Percentiles rank a stretch among this genome's conserved stretches.
phyloP scores from a whole-genome alignment of 2,113 vertebrate species.

The Limnothrissa miodon region DNA sequence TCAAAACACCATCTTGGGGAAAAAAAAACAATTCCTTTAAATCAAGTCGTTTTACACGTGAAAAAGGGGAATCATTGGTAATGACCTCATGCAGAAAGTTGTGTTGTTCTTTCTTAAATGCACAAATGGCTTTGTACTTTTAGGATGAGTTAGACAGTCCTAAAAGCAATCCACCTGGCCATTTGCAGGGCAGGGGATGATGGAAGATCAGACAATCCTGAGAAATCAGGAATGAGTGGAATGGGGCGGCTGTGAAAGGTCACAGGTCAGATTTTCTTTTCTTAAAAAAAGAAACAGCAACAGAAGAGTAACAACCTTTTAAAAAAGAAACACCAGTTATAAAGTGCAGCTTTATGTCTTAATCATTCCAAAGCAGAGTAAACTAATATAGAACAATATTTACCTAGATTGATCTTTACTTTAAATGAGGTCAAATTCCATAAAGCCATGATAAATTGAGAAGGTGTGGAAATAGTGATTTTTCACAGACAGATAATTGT shows the following conservation, averaged over 20 bases:
- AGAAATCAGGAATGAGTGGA: constrained; percentile 43
- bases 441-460: too few relatives aligned
- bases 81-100: too few relatives aligned
- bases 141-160: neutral
- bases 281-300: neutral
- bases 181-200: constrained; percentile 37
- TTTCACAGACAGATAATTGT: too few relatives aligned
- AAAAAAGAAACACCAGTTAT: neutral
- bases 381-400: too few relatives aligned
- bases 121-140: neutral
- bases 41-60: too few relatives aligned
- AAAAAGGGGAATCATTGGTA: too few relatives aligned
- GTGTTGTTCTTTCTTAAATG: neutral
- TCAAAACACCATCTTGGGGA: too few relatives aligned
- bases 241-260: constrained; percentile 22
- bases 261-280: neutral
- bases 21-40: too few relatives aligned
- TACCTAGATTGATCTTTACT: too few relatives aligned
- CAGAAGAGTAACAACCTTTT: neutral
- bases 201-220: constrained; percentile 5
- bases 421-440: too few relatives aligned
- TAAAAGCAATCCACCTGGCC: constrained; percentile 28
- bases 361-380: too few relatives aligned
- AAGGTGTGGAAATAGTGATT: too few relatives aligned
- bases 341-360: neutral